Base-by-base conservation (phyloP, 1,140 invertebrate species). In the Anoplophora glabripennis region DNA sequence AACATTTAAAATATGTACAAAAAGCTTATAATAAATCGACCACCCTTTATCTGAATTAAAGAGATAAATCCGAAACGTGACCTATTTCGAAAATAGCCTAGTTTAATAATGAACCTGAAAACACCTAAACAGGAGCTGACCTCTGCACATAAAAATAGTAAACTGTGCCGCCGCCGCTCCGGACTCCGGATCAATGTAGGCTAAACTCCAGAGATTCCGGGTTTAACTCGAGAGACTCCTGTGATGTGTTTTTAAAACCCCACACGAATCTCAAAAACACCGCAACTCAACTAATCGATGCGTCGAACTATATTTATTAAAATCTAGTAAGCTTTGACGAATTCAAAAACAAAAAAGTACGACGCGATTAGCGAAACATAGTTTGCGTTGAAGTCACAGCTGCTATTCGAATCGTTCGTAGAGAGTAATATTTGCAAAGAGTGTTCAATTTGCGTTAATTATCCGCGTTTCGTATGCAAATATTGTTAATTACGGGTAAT, bases 181-280 rank as follows among this genome's bases (percentile, higher is more conserved):
- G 52, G 51, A 37, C 45, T 59, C 34, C 49, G 49, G 61, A 63
- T 63, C 61, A 55, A 63, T 63, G 61, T 53, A 48, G 53, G 33
- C 54, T 52, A 53, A 58, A 58, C 46, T 58, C 36, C 28, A 42
- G 41, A 42, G 41, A 42, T 42, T 42, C 41, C 41, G 17, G 41
- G 12, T 42, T 42, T 17, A 14, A 42, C 12, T 17, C 12, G 41
- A 17, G 17, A 42, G 41, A 15, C 41, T 41, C 38, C 41, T 12
- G 34, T 10, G 53, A 28, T 28, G 21, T 28, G 5, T 28, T 28
- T 28, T 28, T 28, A 28, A 28, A 2, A 28, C 21, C 21, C 5
- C 21, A 28, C 21, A 28, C 21, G 5, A 28, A 3, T 3, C 21
- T 12, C n/a, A 41, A 12, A n/a, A 17, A 41, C 38, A 41, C 38